Conservation (phyloP, 2,888 invertebrate genomes). For the Eilema caniola region DNA sequence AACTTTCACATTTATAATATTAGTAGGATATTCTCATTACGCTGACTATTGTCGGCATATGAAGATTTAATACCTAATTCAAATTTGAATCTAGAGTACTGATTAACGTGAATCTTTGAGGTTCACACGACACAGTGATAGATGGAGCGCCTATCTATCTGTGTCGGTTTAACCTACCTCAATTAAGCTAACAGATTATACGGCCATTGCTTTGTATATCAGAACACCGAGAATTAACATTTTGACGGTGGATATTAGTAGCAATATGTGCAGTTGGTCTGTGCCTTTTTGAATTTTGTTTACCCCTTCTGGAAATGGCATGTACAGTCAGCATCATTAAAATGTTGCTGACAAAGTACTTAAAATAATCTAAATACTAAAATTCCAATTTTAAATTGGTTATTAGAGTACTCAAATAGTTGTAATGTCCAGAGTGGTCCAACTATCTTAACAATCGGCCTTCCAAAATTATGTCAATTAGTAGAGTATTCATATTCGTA, state of each 20-base stretch:
- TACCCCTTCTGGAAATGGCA: background rate
- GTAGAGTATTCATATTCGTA: no score
- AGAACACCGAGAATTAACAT: conserved; percentile 2
- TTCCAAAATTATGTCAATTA: no score
- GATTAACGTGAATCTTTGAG: conserved; percentile 14
- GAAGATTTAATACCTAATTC: conserved; percentile 3
- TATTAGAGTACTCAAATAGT: no score
- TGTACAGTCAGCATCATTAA: no score
- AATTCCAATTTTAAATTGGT: no score
- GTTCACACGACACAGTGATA: conserved; percentile 8
- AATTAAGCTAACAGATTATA: conserved; percentile 4
- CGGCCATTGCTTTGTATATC: conserved; percentile 4
- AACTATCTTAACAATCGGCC: no score
- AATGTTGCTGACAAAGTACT: no score
- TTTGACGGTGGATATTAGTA: conserved; percentile 1
- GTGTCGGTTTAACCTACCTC: conserved; percentile 1
- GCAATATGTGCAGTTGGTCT: background rate
- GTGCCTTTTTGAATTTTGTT: background rate
- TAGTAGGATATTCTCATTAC: no score
- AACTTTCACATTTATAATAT: no score
- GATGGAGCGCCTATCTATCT: conserved; percentile 2
- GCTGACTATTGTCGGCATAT: background rate
- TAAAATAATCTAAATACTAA: no score
- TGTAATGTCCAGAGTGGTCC: no score
- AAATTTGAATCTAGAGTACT: conserved; percentile 9